Base-by-base conservation (phyloP, 2,888 invertebrate species). In the Ormyrus labotus region DNA sequence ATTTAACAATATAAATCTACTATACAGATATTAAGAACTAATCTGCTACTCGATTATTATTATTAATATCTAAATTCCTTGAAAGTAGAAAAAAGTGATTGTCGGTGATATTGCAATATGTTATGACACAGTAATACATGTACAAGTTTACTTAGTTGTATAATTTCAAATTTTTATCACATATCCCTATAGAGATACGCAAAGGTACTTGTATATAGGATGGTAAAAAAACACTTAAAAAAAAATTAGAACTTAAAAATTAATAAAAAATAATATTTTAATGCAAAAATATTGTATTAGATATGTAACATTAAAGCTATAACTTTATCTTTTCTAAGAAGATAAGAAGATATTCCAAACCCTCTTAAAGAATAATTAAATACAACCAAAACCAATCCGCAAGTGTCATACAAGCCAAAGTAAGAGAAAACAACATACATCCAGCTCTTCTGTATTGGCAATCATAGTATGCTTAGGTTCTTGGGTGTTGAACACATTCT, bases 371-470 rank as follows among this genome's bases (percentile, higher is more conserved):
- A 19, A 19, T 19, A 19, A 19, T 19, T 19, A 19, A 19, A 19
- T 19, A 19, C 19, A 19, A 1, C 19, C 19, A 19, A 19, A 19
- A 19, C 19, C 19, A 19, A 19, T 19, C 19, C 19, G 19, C 19
- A 19, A 19, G 19, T 19, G 19, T 1, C 1, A 19, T 19, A 1
- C 19, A 19, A 19, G 19, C 19, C 19, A 19, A 19, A 19, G 19
- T 19, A 19, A 19, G 19, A 19, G 19, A 50, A 34, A 67, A 50
- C 0, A 53, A 76, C 80, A 7, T 72, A 80, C 80, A 63, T 75
- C 74, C 0, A 80, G 61, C 50, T 57, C 13, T 47, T 19, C 34
- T 13, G 61, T 80, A 34, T 63, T 80, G 19, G 67, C 55, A 45
- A 72, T 11, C 0, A 45, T 5, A 5, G 51, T 47, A 13, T n/a